Evolutionary conservation across 1,140 invertebrate genomes (phyloP).

Genomic region (Drosophila tristis): DNA sequence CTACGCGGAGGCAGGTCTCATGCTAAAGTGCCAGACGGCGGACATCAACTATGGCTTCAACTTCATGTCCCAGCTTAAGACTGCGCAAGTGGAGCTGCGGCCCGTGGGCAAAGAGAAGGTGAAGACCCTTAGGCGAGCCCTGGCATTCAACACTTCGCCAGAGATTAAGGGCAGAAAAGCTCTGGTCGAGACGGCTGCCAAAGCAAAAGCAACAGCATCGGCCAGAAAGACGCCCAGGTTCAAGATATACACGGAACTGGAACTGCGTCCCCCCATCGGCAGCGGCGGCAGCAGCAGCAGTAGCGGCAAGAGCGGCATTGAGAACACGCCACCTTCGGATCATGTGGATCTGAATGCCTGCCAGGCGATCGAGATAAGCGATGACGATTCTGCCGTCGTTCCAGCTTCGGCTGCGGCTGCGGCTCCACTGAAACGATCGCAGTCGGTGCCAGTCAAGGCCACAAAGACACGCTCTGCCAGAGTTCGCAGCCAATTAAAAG

Average conservation of each 20-base stretch:
- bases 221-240: conserved; percentile 30
- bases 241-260: conserved; percentile 51
- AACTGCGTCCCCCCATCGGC: conserved; percentile 4
- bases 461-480: conserved; percentile 5
- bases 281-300: conserved; percentile 2
- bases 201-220: background rate
- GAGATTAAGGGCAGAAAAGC: conserved; percentile 1
- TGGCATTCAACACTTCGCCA: conserved; percentile 52
- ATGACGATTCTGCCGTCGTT: conserved; percentile 24
- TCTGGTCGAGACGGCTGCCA: background rate
- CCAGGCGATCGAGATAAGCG: conserved; percentile 58
- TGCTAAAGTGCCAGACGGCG: conserved; percentile 2
- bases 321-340: conserved; percentile 20
- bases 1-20: conserved; percentile 24
- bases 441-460: background rate
- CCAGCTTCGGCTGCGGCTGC: background rate
- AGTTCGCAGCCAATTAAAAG: conserved; percentile 1
- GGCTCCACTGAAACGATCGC: background rate
- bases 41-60: conserved; percentile 62
- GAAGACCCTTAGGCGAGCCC: conserved; percentile 28
- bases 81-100: conserved; percentile 32
- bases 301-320: background rate
- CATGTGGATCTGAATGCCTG: conserved; percentile 52
- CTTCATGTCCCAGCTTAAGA: conserved; percentile 49
- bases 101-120: background rate